Evolutionary conservation across 2,888 invertebrate species (phyloP).

Genomic region (Cephus runcator): DNA sequence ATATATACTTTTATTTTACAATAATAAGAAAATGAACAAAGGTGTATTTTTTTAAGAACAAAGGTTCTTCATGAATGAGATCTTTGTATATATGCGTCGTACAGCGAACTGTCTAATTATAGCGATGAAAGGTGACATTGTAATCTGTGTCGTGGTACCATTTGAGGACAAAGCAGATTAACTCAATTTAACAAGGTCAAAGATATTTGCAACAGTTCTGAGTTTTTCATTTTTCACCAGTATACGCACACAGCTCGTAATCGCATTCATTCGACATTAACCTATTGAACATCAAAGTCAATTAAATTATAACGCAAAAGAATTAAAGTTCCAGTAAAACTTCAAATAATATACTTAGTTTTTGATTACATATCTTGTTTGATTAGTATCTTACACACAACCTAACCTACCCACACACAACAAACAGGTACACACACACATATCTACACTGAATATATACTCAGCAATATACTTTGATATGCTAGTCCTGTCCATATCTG

Average conservation of each 20-base stretch:
- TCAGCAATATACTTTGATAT: too few relatives aligned
- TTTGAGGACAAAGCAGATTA: background rate
- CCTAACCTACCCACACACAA: too few relatives aligned
- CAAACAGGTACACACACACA: too few relatives aligned
- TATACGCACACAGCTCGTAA: background rate
- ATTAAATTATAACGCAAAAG: background rate
- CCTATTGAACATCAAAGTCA: background rate
- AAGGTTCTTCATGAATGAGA: background rate
- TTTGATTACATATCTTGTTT: background rate
- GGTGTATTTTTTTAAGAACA: background rate
- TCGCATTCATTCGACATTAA: background rate
- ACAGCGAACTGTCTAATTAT: background rate
- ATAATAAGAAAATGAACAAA: background rate
- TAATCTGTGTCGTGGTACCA: background rate
- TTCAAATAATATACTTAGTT: background rate
- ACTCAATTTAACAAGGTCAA: background rate
- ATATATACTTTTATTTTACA: background rate
- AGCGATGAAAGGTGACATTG: background rate
- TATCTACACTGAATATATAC: too few relatives aligned
- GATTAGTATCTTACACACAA: background rate
- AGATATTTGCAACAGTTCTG: background rate
- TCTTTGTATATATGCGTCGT: background rate
- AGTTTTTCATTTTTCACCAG: background rate
- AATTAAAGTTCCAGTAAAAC: background rate
- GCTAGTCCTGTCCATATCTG: background rate